Evolutionary conservation across 2,797 vertebrate genomes (phyloP), one percentile per base, ranked within the genome.

Genomic region (Hafferia zeledoni): DNA sequence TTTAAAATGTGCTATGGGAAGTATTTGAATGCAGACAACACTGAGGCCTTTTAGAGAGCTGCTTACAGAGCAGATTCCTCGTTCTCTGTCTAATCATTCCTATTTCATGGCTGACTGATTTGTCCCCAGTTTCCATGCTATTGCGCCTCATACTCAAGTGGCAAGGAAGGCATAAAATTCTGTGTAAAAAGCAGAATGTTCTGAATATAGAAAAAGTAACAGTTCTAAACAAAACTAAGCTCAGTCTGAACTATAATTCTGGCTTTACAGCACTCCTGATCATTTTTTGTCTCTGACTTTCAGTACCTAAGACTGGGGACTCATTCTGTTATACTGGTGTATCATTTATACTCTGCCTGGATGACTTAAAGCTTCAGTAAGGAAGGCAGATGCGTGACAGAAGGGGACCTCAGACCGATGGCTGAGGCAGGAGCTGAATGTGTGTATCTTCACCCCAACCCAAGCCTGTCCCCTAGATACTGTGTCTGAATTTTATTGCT

Each of bases 31-130:
- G 47, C 63, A 97, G 88, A 68, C 52, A 93, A 94, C 88, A 87
- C 90, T 94, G 81, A 97, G 79, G 93, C 93, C 72, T 96, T 95
- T 96, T 86, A 94, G 85, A 94, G 90, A 82, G 85, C 84, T 97
- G 86, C 87, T 94, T 97, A 95, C 83, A 72, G 76, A 94, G 90
- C 94, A 97, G 81, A 94, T 92, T 95, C 96, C 95, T 94, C 70
- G 4, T 87, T 92, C 83, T 64, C 80, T 94, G 94, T 87, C 95
- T 96, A 91, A 96, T 95, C 94, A 89, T 94, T 93, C 93, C 92
- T 92, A 44, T 96, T 97, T 97, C 88, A 92, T 76, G 89, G 90
- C 81, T 92, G 87, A 96, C 94, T 95, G 95, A 92, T 57, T 87
- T 84, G 69, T 77, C 89, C 78, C 78, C 70, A 59, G 59, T 93